Percentiles rank a stretch among this genome's conserved stretches.
Conservation (phyloP, 2,888 invertebrate species). For the Linnaemya vulpina region DNA sequence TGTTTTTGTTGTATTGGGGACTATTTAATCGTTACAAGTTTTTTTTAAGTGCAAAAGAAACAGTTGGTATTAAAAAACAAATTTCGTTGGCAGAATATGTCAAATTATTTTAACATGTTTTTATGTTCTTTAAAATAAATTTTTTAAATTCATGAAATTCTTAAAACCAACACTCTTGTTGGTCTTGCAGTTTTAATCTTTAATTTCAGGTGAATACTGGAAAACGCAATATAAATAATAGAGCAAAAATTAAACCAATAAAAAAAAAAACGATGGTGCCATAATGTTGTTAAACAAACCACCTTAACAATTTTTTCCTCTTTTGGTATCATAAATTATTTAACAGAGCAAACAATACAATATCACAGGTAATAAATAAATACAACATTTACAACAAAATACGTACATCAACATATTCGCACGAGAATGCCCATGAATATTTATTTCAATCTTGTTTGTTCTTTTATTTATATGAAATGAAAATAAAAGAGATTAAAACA, state of each 20-base stretch:
- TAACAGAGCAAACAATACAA: conserved; percentile 59
- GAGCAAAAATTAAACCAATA: conserved; percentile 1
- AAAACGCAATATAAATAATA: conserved; percentile 17
- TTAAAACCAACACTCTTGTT: background rate
- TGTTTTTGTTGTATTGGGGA: too few species aligned
- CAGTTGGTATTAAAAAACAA: too few species aligned
- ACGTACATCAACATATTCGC: conserved; percentile 42
- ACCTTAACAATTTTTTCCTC: conserved; percentile 25
- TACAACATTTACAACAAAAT: conserved; percentile 48
- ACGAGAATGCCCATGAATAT: conserved; percentile 65
- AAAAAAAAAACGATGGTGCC: conserved; percentile 26
- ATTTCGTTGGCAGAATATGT: too few species aligned
- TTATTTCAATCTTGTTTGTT: conserved; percentile 49
- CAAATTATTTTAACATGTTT: background rate
- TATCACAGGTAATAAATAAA: conserved; percentile 54
- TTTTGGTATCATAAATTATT: conserved; percentile 63
- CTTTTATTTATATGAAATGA: conserved; percentile 32
- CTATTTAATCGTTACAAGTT: too few species aligned
- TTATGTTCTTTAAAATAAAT: background rate
- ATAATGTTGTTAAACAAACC: conserved; percentile 53
- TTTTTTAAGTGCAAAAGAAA: too few species aligned
- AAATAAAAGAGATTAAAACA: background rate
- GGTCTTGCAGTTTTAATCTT: conserved; percentile 1
- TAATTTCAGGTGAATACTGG: conserved; percentile 22
- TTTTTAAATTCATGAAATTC: background rate